phyloP scores from a whole-genome alignment of 2,797 vertebrate species.

The Anolis apletophallus region DNA sequence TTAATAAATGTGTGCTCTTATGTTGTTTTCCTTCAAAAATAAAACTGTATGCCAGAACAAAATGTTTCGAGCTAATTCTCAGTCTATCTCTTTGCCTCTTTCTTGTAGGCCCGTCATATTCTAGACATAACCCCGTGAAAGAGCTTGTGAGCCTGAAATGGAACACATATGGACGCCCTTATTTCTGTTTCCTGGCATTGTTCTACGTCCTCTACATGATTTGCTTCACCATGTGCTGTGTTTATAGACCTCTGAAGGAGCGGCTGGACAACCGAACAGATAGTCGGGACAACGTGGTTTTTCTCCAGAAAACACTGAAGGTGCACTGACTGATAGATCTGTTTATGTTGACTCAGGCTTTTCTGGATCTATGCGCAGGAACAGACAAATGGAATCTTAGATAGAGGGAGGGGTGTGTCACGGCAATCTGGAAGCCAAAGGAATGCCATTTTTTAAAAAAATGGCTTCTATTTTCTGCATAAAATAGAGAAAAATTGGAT shows the following conservation, averaged over 20 bases:
- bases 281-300: conserved; percentile 82
- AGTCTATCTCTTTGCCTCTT: not conserved
- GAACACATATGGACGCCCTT: conserved; percentile 91
- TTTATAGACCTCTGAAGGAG: conserved; percentile 89
- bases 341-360: not conserved
- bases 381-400: not conserved
- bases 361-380: not conserved
- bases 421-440: not conserved
- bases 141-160: conserved; percentile 95
- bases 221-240: conserved; percentile 90
- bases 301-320: conserved; percentile 86
- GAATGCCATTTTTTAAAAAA: not conserved
- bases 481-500: too few species aligned
- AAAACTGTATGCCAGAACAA: not conserved
- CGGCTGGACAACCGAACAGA: conserved; percentile 81
- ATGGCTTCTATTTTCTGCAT: too few species aligned
- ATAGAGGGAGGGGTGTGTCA: not conserved
- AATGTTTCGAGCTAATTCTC: not conserved
- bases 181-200: conserved; percentile 89
- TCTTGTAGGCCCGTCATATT: conserved; percentile 86
- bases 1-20: not conserved
- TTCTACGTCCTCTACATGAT: conserved; percentile 91
- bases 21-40: conserved; percentile 7
- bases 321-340: conserved; percentile 68
- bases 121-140: conserved; percentile 92